These are phyloP conservation scores for Loriculus beryllinus DNA, from an alignment of 2,797 vertebrate genomes.

Conservation along the genomic window DNA sequence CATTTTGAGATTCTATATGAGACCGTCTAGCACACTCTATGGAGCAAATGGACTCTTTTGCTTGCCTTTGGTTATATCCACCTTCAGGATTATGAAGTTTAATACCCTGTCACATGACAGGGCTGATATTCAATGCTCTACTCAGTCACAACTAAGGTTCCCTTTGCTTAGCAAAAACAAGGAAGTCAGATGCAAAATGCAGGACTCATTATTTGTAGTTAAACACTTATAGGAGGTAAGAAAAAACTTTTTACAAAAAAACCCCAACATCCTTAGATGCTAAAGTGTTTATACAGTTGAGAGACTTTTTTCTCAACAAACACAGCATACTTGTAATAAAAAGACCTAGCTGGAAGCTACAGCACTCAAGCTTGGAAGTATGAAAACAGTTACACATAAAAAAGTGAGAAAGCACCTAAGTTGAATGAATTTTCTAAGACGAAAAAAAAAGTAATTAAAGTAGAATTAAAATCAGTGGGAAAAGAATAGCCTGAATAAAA, in stretches of 20 bases:
- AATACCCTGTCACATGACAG: not conserved
- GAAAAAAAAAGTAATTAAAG: constrained; percentile 50
- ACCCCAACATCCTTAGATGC: not conserved
- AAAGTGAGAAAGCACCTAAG: not conserved
- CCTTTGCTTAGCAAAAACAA: not conserved
- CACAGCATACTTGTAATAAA: not conserved
- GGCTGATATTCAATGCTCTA: not conserved
- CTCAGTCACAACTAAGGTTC: not conserved
- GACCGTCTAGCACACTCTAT: not conserved
- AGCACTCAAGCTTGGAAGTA: not conserved
- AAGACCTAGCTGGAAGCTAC: not conserved
- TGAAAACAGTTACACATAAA: not conserved
- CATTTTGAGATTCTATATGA: not conserved
- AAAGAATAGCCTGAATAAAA: constrained; percentile 48
- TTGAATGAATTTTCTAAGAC: constrained; percentile 13
- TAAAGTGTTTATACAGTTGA: not conserved
- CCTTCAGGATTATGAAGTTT: not conserved
- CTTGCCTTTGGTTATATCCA: not conserved
- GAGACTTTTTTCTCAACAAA: not conserved
- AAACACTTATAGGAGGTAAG: not conserved
- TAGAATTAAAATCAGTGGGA: constrained; percentile 59
- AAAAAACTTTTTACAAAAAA: not conserved
- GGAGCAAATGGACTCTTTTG: not conserved
- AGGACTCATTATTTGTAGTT: not conserved
- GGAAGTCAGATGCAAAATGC: not conserved